Percentiles rank a stretch among this genome's conserved stretches.
Evolutionary conservation across 2,113 vertebrate genomes (phyloP).

Genomic region (Chaetorhynchus papuensis): DNA sequence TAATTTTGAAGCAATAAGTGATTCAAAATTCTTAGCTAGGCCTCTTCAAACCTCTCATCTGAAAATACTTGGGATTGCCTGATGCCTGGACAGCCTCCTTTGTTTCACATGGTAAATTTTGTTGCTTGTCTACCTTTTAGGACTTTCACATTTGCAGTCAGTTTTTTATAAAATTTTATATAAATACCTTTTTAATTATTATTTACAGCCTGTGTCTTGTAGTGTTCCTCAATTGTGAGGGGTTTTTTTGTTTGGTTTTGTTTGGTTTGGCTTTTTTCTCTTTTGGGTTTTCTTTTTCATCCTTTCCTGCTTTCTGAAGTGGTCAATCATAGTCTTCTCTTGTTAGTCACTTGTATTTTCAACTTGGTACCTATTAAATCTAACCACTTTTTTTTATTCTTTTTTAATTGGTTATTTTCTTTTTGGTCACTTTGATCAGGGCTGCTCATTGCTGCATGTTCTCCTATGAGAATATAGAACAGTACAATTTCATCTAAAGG

Average conservation of each 20-base stretch:
- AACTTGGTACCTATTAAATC: background rate
- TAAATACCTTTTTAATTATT: background rate
- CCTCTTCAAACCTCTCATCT: background rate
- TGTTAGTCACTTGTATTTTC: background rate
- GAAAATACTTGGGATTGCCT: background rate
- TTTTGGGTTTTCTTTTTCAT: background rate
- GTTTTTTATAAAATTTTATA: background rate
- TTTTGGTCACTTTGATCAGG: background rate
- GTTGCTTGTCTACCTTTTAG: background rate
- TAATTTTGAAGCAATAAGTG: background rate
- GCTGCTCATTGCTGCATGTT: background rate
- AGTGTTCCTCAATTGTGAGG: background rate
- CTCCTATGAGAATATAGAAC: background rate
- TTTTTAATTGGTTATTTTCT: background rate
- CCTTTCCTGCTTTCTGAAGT: background rate
- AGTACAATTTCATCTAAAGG: background rate
- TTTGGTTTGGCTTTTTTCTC: background rate
- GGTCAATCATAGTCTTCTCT: background rate
- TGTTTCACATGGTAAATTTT: background rate
- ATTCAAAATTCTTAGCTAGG: background rate
- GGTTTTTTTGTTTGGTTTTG: accelerated
- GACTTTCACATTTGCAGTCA: background rate
- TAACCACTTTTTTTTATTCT: background rate
- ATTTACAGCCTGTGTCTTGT: background rate
- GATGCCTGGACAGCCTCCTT: background rate